Base-by-base conservation (phyloP, 2,113 vertebrate species). In the Haemorhous mexicanus region DNA sequence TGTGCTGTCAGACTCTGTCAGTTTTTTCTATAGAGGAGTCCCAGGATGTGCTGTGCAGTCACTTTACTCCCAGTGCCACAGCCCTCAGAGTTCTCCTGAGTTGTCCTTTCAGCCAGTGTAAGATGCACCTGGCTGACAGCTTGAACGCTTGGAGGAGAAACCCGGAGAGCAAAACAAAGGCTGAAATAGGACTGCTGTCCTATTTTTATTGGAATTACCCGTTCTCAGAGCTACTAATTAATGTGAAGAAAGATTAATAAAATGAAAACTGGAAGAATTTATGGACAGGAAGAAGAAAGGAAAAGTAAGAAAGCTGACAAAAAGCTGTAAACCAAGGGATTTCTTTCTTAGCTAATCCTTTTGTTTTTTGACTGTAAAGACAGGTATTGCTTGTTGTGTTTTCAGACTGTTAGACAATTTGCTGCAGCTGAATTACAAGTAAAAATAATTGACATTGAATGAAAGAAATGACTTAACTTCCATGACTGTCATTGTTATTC, bases 401-500 rank as follows among this genome's bases (percentile, higher is more conserved):
- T 87, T 43, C 28, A 24, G 6, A 35, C 37, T 33, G 8, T 79
- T n/a, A 77, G 23, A 33, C 39, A 30, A 26, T 35, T 39, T 23
- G 7, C 61, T 84, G 7, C 28, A 53, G 13, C 37, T 83, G 88
- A 37, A 43, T 66, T n/a, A 10, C 35, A 23, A 47, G 35, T 66
- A 15, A 27, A 52, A 87, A 28, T 30, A 41, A 74, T 17, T 1
- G 3, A 13, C 43, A 47, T 58, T 28, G n/a, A 4, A 0, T 30
- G 12, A 47, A 0, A 21, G 13, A 49, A 16, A 16, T 37, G 22
- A 1, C 1, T 10, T 13, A 13, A 2, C 9, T 50, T 23, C 22
- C 3, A 0, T 27, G 78, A 1, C 3, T 19, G n/a, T 58, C n/a
- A 13, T 23, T 18, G 30, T 46, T 6, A 0, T 37, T 27, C 5